These are phyloP conservation scores for Mesoligia furuncula DNA, from an alignment of 2,888 invertebrate genomes.

Conservation along the genomic window DNA sequence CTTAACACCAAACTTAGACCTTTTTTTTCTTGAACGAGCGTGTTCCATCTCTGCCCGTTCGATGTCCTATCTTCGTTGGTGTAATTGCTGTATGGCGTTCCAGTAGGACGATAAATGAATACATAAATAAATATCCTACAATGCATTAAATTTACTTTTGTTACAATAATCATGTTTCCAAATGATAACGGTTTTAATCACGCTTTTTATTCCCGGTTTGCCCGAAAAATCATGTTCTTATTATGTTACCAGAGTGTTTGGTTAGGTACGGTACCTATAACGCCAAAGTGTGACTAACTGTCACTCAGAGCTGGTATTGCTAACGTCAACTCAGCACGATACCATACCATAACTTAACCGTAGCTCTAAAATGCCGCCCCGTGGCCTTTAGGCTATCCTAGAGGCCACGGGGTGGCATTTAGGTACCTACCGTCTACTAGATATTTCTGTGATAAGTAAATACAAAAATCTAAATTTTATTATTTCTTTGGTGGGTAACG, in stretches of 20 bases:
- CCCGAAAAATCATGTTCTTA: neutral
- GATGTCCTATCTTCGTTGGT: too few relatives aligned
- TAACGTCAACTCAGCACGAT: slow-evolving; percentile 4
- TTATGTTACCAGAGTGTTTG: neutral
- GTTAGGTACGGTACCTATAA: neutral
- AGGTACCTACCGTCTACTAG: neutral
- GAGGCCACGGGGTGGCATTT: neutral
- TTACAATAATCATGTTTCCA: neutral
- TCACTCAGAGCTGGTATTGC: neutral
- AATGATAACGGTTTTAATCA: neutral
- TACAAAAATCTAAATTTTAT: neutral
- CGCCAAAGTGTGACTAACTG: neutral
- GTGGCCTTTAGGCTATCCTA: neutral
- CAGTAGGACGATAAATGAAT: too few relatives aligned
- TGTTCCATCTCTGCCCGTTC: neutral
- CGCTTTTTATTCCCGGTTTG: neutral
- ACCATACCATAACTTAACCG: neutral
- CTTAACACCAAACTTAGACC: neutral
- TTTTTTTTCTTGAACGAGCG: neutral
- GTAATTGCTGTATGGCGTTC: too few relatives aligned
- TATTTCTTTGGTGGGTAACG: neutral
- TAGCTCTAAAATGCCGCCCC: neutral
- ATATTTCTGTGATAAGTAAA: neutral
- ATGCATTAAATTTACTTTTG: neutral
- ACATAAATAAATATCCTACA: neutral